Evolutionary conservation across 2,888 invertebrate genomes (phyloP).

Genomic region (Mesochorus sp.): DNA sequence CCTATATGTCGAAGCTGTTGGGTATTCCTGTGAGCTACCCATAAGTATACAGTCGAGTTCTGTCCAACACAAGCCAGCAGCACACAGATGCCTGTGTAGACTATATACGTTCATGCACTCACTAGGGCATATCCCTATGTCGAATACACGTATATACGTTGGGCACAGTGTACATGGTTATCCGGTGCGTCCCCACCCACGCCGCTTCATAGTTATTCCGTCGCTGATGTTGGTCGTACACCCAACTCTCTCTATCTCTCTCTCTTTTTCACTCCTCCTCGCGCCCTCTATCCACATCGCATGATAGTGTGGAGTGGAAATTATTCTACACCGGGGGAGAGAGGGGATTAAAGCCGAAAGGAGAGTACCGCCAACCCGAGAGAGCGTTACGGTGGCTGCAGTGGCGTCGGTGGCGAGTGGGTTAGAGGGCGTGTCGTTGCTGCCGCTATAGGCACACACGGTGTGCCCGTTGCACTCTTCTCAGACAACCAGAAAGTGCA

Average conservation of each 20-base stretch:
- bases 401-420: constrained; percentile 60
- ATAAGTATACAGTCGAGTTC: constrained; percentile 15
- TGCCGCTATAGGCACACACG: constrained; percentile 33
- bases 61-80: constrained; percentile 7
- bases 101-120: constrained; percentile 28
- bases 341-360: constrained; percentile 56
- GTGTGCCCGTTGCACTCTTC: constrained; percentile 39
- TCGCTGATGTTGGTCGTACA: constrained; percentile 35
- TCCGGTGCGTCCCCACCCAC: constrained; percentile 42
- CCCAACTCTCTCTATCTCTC: constrained; percentile 22
- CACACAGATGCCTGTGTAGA: constrained; percentile 7
- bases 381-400: constrained; percentile 45
- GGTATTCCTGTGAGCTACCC: constrained; percentile 26
- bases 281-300: constrained; percentile 23
- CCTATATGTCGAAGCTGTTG: constrained; percentile 18
- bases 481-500: constrained; percentile 22
- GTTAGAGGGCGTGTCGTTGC: constrained; percentile 66
- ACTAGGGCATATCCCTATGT: constrained; percentile 33
- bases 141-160: constrained; percentile 9
- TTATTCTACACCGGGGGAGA: constrained; percentile 39
- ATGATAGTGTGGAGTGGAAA: constrained; percentile 49
- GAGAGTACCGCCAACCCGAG: constrained; percentile 56
- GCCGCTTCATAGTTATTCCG: constrained; percentile 23
- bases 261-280: background rate
- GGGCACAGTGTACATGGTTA: constrained; percentile 37